A percentile compares a stretch with the other conserved stretches of the same genome.
Conservation (phyloP, 1,140 invertebrate genomes). For the Macrobrachium rosenbergii region DNA sequence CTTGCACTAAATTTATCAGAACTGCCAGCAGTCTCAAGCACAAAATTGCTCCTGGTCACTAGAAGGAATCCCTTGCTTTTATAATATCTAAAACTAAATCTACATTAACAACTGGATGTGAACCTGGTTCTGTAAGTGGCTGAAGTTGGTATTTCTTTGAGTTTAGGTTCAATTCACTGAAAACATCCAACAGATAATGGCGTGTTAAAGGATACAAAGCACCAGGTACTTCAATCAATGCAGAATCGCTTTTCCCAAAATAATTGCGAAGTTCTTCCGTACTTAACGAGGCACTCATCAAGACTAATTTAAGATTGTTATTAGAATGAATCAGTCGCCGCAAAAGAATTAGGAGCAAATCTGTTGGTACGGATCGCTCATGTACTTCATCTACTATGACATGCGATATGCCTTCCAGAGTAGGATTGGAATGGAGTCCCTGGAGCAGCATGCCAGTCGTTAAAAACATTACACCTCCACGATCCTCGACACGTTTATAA, state of each 20-base stretch:
- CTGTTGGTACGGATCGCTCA: slow-evolving; percentile 80
- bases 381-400: slow-evolving; percentile 93
- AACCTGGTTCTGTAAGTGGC: slow-evolving; percentile 20
- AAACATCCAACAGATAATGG: slow-evolving; percentile 52
- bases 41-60: slow-evolving; percentile 72
- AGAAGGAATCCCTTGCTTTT: slow-evolving; percentile 68
- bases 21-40: slow-evolving; percentile 78
- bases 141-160: slow-evolving; percentile 19
- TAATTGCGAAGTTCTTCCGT: slow-evolving; percentile 85
- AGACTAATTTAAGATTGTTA: slow-evolving; percentile 82
- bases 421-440: slow-evolving; percentile 82
- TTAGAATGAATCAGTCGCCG: slow-evolving; percentile 79
- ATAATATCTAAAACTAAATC: slow-evolving; percentile 47
- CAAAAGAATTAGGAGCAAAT: slow-evolving; percentile 86
- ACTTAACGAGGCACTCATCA: slow-evolving; percentile 87
- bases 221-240: slow-evolving; percentile 40
- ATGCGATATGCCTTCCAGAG: slow-evolving; percentile 81
- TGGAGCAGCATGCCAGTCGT: slow-evolving; percentile 91
- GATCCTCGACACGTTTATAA: slow-evolving; percentile 12
- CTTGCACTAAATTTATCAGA: slow-evolving; percentile 69
- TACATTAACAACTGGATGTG: slow-evolving; percentile 75
- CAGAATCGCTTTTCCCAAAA: slow-evolving; percentile 75
- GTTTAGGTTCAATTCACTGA: slow-evolving; percentile 15
- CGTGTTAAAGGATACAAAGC: slow-evolving; percentile 45
- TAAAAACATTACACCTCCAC: slow-evolving; percentile 80